Percentiles rank a stretch among this genome's conserved stretches.
Evolutionary conservation across 1,140 invertebrate genomes (phyloP).

Genomic region (Leptinotarsa undecemlineata): DNA sequence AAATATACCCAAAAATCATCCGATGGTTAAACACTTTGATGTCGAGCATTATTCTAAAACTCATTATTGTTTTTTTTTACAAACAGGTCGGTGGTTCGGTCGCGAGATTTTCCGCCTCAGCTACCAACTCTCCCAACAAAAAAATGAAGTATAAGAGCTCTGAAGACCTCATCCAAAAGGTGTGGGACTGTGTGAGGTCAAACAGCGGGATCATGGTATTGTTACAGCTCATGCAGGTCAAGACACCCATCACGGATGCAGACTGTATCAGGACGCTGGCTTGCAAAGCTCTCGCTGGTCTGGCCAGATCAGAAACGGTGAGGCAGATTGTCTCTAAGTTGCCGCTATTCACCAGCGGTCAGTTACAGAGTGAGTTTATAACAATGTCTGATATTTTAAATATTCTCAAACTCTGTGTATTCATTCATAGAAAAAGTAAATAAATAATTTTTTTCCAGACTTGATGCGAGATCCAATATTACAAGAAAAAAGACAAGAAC

Average conservation of each 20-base stretch:
- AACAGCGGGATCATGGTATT: slow-evolving; percentile 97
- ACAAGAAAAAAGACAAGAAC: slow-evolving; percentile 93
- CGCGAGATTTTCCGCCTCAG: slow-evolving; percentile 62
- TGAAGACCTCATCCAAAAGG: slow-evolving; percentile 85
- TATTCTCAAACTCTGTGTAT: too few relatives aligned
- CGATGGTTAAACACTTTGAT: not conserved
- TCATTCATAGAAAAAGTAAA: too few relatives aligned
- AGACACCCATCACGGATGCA: slow-evolving; percentile 94
- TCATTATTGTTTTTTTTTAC: not conserved
- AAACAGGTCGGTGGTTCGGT: slow-evolving; percentile 65
- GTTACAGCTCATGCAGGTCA: slow-evolving; percentile 83
- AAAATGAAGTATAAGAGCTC: slow-evolving; percentile 73
- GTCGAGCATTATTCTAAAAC: too few relatives aligned
- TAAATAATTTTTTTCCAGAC: slow-evolving; percentile 58
- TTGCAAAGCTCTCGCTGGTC: slow-evolving; percentile 87
- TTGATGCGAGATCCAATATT: slow-evolving; percentile 95
- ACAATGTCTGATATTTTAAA: not conserved
- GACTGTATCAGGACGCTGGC: slow-evolving; percentile 91
- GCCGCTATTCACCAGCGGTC: slow-evolving; percentile 90
- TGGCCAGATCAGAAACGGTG: slow-evolving; percentile 89
- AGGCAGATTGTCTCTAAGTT: slow-evolving; percentile 95
- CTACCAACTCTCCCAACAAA: slow-evolving; percentile 69
- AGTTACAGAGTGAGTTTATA: slow-evolving; percentile 76
- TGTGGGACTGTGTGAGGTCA: slow-evolving; percentile 90
- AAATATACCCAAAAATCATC: slow-evolving; percentile 57